Evolutionary conservation across 2,113 vertebrate genomes (phyloP).

Genomic region (Eolophus roseicapilla): DNA sequence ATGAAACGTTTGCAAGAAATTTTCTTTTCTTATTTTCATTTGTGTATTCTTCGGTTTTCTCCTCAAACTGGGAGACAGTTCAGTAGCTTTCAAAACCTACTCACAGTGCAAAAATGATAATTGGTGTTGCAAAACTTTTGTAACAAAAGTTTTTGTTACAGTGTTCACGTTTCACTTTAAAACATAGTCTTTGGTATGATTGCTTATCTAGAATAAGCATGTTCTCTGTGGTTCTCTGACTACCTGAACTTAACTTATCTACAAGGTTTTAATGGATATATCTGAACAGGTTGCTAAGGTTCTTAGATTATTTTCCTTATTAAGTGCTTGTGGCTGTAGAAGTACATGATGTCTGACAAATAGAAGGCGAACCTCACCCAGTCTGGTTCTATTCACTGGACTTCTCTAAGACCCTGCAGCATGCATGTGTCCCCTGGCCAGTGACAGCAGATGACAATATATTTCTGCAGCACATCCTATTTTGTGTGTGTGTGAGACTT

Average conservation of each 20-base stretch:
- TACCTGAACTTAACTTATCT: background rate
- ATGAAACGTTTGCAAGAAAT: background rate
- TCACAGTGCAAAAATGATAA: background rate
- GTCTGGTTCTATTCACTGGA: background rate
- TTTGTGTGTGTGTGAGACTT: background rate
- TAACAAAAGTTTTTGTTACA: background rate
- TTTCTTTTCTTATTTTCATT: background rate
- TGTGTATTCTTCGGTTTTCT: background rate
- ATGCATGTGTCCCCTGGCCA: background rate
- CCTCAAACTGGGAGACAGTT: background rate
- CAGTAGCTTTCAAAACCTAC: background rate
- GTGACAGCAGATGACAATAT: background rate
- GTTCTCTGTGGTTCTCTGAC: background rate
- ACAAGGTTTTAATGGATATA: background rate
- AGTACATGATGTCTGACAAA: background rate
- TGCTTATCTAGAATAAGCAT: background rate
- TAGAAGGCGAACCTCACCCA: background rate
- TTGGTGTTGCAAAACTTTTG: background rate
- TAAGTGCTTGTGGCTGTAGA: background rate
- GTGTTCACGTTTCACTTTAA: background rate
- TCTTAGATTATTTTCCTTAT: background rate
- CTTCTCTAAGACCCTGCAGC: background rate
- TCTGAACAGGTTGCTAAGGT: background rate
- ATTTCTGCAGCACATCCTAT: background rate
- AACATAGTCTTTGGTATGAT: background rate